Evolutionary conservation across 2,888 invertebrate genomes (phyloP), one percentile per base, ranked within the genome.

Genomic region (Ceraclea dissimilis): DNA sequence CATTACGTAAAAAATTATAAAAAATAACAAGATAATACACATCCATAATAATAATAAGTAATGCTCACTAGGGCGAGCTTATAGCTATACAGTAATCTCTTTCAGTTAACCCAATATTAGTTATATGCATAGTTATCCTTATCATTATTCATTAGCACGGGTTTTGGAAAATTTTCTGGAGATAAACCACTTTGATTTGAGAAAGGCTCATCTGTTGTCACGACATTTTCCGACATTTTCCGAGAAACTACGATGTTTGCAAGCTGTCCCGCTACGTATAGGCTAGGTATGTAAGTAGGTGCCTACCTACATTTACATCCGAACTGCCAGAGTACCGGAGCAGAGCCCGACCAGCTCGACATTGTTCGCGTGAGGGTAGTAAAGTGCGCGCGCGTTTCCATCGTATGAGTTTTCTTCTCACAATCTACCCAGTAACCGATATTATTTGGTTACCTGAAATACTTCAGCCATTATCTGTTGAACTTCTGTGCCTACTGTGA

Each of bases 401-500:
- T 16, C 26, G 49, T 44, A 57, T 57, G 57, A 53, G 51, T 54
- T 54, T 54, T 51, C 57, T 33, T 31, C 31, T 31, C 22, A 39
- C 57, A 49, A 48, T 43, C 33, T 43, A 22, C 17, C 21, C 20
- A 50, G 50, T 33, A 51, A 33, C 51, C 51, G 48, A 54, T 43
- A 31, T 57, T 31, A 17, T 39, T 57, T 49, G 51, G 53, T 53
- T 57, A 57, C 57, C 53, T 57, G 57, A 57, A 57, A 49, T 17
- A 48, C 20, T 49, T 51, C 51, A 44, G 53, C 50, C 53, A 57
- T 57, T 57, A 57, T 53, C 57, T 57, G 53, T 53, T 53, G 57
- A 57, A 52, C 57, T 50, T 56, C 16, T 20, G 21, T 49, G 49
- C 49, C 49, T 49, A 49, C 11, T 49, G 49, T 17, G 49, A 49